Conservation (phyloP, 2,888 invertebrate species). For the Folsomia manolachei region DNA sequence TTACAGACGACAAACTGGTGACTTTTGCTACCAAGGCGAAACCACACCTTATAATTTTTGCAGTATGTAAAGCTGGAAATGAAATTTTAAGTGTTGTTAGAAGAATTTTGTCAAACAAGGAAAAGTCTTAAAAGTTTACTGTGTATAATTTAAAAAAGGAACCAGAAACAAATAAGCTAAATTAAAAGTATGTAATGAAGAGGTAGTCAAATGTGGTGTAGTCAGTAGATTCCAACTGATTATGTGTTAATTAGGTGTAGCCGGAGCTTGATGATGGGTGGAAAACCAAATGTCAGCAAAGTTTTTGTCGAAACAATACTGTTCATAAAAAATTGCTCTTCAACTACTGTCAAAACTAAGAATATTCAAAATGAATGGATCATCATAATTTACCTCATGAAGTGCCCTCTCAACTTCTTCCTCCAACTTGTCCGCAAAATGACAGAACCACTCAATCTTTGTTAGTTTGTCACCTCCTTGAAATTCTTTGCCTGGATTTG, state of each 20-base stretch:
- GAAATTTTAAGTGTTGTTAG: conserved; percentile 28
- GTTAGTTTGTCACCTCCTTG: conserved; percentile 15
- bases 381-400: conserved; percentile 25
- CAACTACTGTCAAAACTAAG: not conserved
- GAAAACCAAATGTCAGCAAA: conserved; percentile 19
- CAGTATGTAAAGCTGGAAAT: conserved; percentile 33
- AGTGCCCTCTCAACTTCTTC: conserved; percentile 24
- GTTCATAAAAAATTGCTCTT: too few species aligned
- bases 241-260: too few species aligned
- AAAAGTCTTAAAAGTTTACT: not conserved
- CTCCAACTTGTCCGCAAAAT: conserved; percentile 13
- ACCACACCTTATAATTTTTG: conserved; percentile 35
- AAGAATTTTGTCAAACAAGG: not conserved
- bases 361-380: not conserved
- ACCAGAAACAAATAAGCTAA: not conserved
- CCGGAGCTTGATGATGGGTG: too few species aligned
- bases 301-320: conserved; percentile 32
- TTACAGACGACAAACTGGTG: conserved; percentile 33
- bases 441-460: conserved; percentile 23
- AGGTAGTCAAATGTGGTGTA: not conserved
- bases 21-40: conserved; percentile 33
- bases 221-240: too few species aligned
- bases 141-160: not conserved
- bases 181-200: not conserved
- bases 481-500: conserved; percentile 26